These are phyloP conservation scores for Mimachlamys varia DNA, from an alignment of 2,888 invertebrate genomes.

Conservation along the genomic window DNA sequence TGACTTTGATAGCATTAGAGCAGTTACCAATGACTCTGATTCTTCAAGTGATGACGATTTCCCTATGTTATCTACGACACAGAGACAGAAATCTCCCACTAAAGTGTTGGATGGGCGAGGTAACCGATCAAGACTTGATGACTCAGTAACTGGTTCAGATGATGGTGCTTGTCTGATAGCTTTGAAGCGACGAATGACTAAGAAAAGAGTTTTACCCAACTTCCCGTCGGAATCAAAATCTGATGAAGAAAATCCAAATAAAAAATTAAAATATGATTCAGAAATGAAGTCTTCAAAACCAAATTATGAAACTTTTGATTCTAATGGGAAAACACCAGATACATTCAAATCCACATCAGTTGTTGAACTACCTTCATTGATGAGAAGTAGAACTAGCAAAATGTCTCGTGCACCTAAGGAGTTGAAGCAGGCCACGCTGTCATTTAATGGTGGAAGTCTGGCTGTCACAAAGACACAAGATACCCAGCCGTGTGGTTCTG, in stretches of 20 bases:
- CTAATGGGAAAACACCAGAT: background rate
- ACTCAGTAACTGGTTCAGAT: background rate
- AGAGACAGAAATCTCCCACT: background rate
- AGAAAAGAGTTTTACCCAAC: background rate
- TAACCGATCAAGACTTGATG: background rate
- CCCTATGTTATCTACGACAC: background rate
- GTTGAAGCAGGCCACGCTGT: background rate
- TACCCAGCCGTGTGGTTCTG: background rate
- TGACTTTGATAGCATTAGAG: background rate
- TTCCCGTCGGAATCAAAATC: background rate
- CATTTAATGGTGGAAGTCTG: background rate
- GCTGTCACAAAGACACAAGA: background rate
- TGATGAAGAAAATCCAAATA: background rate
- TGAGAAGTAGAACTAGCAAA: background rate
- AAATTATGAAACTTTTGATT: background rate
- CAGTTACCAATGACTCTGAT: background rate
- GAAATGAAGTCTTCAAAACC: background rate
- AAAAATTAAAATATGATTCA: background rate
- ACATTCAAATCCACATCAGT: background rate
- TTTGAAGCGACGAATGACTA: background rate
- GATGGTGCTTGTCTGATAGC: background rate
- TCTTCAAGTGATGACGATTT: slow-evolving; percentile 22
- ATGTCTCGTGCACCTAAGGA: background rate
- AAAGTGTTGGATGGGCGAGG: background rate
- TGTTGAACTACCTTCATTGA: background rate